These are phyloP conservation scores for Hemichromis elongatus DNA, from an alignment of 2,113 vertebrate genomes.

Conservation along the genomic window DNA sequence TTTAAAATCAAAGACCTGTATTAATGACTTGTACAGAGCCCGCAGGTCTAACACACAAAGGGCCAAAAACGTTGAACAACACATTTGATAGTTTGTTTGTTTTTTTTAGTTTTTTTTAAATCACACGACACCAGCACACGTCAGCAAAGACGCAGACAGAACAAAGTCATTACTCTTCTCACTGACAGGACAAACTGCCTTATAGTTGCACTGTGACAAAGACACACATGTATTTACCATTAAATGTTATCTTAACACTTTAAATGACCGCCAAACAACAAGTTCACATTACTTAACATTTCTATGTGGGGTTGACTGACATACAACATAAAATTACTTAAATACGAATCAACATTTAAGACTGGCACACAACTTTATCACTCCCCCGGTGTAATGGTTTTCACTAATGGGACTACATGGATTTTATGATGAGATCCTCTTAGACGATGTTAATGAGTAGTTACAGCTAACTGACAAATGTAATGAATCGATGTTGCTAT, in stretches of 20 bases:
- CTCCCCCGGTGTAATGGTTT: slow-evolving; percentile 42
- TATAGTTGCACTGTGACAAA: slow-evolving; percentile 18
- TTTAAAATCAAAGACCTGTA: slow-evolving; percentile 86
- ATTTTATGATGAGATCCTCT: slow-evolving; percentile 12
- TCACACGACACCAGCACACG: slow-evolving; percentile 21
- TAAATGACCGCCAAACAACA: slow-evolving; percentile 37
- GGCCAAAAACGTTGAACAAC: slow-evolving; percentile 33
- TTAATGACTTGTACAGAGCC: slow-evolving; percentile 71
- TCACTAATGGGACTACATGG: slow-evolving; percentile 24
- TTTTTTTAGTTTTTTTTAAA: not conserved
- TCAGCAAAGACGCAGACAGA: slow-evolving; percentile 50
- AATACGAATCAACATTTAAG: slow-evolving; percentile 34
- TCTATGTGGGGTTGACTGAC: slow-evolving; percentile 46
- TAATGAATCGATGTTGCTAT: slow-evolving; percentile 19
- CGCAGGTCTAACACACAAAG: slow-evolving; percentile 31
- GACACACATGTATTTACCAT: slow-evolving; percentile 43
- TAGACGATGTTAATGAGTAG: slow-evolving; percentile 17
- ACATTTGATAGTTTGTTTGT: not conserved
- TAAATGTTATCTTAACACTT: slow-evolving; percentile 36
- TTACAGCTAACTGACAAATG: not conserved
- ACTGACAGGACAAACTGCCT: slow-evolving; percentile 42
- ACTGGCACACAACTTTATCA: slow-evolving; percentile 67
- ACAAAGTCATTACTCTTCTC: slow-evolving; percentile 50
- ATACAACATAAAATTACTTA: slow-evolving; percentile 39
- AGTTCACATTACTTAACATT: slow-evolving; percentile 38